A percentile compares a stretch with the other conserved stretches of the same genome.
These are phyloP conservation scores for Diabrotica virgifera DNA, from an alignment of 1,140 invertebrate genomes.

Conservation along the genomic window DNA sequence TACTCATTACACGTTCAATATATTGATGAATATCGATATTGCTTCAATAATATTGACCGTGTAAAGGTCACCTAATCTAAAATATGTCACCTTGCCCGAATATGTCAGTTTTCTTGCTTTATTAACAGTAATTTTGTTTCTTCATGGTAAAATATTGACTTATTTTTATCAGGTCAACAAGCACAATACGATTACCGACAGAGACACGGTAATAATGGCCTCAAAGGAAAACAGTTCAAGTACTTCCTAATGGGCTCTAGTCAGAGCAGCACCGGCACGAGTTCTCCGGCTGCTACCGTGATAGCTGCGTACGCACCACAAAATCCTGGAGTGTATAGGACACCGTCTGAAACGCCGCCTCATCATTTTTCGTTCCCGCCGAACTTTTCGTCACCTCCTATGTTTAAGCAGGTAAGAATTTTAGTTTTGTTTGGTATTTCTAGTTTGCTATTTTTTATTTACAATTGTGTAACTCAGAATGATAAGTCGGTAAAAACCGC, in stretches of 20 bases:
- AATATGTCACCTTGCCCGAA: too few species aligned
- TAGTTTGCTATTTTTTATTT: too few species aligned
- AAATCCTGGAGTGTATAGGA: constrained; percentile 31
- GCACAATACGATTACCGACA: constrained; percentile 14
- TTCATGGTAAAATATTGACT: too few species aligned
- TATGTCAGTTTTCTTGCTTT: too few species aligned
- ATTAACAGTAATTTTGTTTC: too few species aligned
- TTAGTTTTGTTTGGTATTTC: too few species aligned
- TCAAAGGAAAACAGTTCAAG: constrained; percentile 14
- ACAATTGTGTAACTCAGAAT: too few species aligned
- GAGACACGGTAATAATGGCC: constrained; percentile 8
- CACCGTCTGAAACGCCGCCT: constrained; percentile 42
- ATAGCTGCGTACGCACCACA: constrained; percentile 36
- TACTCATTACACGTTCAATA: too few species aligned
- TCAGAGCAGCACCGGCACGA: constrained; percentile 44
- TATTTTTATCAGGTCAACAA: background rate
- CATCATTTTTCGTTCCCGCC: constrained; percentile 33
- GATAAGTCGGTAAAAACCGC: too few species aligned
- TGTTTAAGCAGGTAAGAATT: constrained; percentile 39
- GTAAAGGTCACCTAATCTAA: too few species aligned
- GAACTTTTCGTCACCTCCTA: constrained; percentile 28
- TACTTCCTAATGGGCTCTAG: constrained; percentile 32
- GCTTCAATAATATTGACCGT: too few species aligned
- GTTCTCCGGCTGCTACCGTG: constrained; percentile 44
- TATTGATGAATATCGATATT: too few species aligned